Conservation (phyloP, 2,888 invertebrate genomes). For the Drosophila anomalata region DNA sequence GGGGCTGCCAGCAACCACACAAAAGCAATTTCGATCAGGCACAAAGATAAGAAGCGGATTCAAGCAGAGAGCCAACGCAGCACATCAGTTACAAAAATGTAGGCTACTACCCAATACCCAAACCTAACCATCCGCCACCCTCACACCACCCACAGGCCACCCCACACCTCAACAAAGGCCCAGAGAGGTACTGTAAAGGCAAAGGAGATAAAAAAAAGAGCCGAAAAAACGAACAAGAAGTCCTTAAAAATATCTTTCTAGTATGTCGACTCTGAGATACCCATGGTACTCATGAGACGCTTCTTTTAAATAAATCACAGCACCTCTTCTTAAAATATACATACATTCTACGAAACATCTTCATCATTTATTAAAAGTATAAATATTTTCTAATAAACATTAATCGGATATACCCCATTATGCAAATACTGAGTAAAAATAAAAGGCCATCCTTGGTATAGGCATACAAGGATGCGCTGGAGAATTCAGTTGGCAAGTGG, state of each 20-base stretch:
- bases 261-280: neutral
- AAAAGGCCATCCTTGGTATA: slow-evolving; percentile 13
- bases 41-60: slow-evolving; percentile 62
- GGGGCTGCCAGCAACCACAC: slow-evolving; percentile 64
- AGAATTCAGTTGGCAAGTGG: slow-evolving; percentile 35
- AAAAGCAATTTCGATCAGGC: slow-evolving; percentile 81
- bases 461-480: slow-evolving; percentile 41
- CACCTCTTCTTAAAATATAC: too few species aligned
- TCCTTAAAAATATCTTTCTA: slow-evolving; percentile 12
- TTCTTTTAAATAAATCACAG: too few species aligned
- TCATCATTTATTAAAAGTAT: neutral
- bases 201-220: slow-evolving; percentile 67
- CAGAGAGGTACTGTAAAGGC: slow-evolving; percentile 38
- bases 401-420: neutral
- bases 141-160: slow-evolving; percentile 2
- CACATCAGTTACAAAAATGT: slow-evolving; percentile 77
- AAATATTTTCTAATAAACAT: neutral
- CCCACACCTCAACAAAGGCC: slow-evolving; percentile 42
- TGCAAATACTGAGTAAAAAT: neutral
- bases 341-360: too few species aligned
- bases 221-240: slow-evolving; percentile 36
- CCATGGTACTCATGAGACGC: neutral
- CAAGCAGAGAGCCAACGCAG: slow-evolving; percentile 66
- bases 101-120: slow-evolving; percentile 51
- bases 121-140: slow-evolving; percentile 8